Evolutionary conservation across 2,113 vertebrate species (phyloP), one percentile per base, ranked within the genome.

Genomic region (Notothenia coriiceps): DNA sequence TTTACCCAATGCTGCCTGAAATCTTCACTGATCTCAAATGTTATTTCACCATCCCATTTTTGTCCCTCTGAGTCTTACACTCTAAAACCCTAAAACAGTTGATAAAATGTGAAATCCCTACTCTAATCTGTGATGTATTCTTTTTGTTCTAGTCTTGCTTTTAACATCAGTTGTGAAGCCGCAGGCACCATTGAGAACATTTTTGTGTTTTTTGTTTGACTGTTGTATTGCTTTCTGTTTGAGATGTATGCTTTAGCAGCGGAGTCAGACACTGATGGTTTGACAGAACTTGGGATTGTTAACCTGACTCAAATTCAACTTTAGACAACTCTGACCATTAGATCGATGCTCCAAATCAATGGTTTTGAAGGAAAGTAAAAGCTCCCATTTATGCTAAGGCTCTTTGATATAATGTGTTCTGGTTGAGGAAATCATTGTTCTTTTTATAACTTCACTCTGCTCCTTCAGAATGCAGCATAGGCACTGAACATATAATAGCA

Each of bases 231-330:
- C 35, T 40, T 40, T 57, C 18, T 40, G 25, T 74, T 62, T 54
- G 63, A 62, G 18, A 62, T 68, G 40, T 52, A 29, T 33, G 33
- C 1, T 50, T 14, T 4, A 49, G 50, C 6, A 6, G 14, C 40
- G 22, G 29, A 15, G 14, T 63, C 13, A 17, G 20, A 29, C 15
- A 11, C 35, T 40, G 43, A 69, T 40, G 25, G 18, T 62, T 67
- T 73, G n/a, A 47, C 22, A 63, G 22, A 75, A 55, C 25, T 55
- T 49, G 4, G 11, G 47, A 54, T 62, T 49, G 56, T 43, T 69
- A 29, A 69, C 43, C 66, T 51, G 44, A 70, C 29, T 17, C 6
- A 44, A 64, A 56, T 56, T 80, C 20, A 51, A 9, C 12, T 25
- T 60, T 3, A 18, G 59, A 33, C 54, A 71, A 57, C 55, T 50